Conservation (phyloP, 2,797 vertebrate genomes). For the Scolopax rusticola region DNA sequence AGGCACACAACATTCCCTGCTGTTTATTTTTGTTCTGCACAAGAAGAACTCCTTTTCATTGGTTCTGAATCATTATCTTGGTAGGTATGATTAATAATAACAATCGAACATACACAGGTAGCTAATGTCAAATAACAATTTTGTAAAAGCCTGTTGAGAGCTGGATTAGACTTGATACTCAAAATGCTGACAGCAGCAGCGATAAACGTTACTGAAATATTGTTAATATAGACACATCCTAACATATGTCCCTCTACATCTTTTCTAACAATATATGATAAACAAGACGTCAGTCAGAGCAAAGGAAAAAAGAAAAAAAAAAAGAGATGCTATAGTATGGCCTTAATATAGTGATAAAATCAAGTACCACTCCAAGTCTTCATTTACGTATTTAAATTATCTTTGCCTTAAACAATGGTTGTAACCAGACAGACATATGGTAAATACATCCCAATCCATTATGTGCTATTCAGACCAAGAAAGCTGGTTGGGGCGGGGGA, state of each 20-base stretch:
- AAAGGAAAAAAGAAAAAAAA: neutral
- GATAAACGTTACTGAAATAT: neutral
- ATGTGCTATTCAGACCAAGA: neutral
- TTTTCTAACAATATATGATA: neutral
- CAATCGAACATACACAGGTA: neutral
- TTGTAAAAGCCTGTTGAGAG: neutral
- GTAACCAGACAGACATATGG: slow-evolving; percentile 27
- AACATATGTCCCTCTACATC: neutral
- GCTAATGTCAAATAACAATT: neutral
- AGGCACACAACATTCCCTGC: neutral
- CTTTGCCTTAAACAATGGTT: neutral
- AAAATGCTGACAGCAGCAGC: neutral
- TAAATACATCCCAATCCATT: neutral
- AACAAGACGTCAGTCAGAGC: neutral
- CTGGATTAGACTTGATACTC: neutral
- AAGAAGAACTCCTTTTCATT: neutral
- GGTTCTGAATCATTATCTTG: neutral
- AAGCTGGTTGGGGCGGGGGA: neutral
- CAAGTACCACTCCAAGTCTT: neutral
- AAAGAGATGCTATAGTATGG: neutral
- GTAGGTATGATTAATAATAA: neutral
- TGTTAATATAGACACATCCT: neutral
- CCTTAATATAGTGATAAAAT: neutral
- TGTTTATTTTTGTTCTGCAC: neutral
- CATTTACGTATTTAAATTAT: neutral